These are phyloP conservation scores for Lepidurus couesii DNA, from an alignment of 1,140 invertebrate species.

Conservation along the genomic window DNA sequence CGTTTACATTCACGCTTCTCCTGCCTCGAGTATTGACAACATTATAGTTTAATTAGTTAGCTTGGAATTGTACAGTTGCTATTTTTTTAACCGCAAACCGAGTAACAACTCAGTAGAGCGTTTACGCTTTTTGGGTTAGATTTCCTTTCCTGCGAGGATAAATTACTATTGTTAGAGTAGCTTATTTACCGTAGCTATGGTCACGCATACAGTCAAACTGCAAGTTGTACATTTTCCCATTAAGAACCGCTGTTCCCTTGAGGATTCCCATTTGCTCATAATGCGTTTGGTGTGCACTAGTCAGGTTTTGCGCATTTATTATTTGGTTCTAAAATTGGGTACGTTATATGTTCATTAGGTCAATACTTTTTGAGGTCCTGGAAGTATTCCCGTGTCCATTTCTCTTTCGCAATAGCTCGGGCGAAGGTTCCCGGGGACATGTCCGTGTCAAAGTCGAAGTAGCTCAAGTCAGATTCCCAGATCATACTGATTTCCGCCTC, in stretches of 20 bases:
- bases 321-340: not conserved
- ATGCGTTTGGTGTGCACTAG: conserved; percentile 61
- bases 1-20: no score
- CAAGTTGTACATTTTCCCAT: conserved; percentile 48
- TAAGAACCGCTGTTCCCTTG: conserved; percentile 49
- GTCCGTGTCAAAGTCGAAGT: conserved; percentile 61
- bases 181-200: conserved; percentile 65
- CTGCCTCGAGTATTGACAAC: no score
- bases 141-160: no score
- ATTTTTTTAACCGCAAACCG: no score
- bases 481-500: conserved; percentile 43
- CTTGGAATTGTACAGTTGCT: no score
- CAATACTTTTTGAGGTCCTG: conserved; percentile 55
- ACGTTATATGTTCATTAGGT: conserved; percentile 33
- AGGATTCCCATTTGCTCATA: conserved; percentile 63
- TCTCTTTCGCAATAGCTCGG: conserved; percentile 56
- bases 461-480: conserved; percentile 44
- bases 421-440: conserved; percentile 55
- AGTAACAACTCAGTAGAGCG: no score
- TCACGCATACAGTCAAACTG: conserved; percentile 54
- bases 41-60: no score
- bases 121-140: no score
- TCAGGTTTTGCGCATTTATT: conserved; percentile 34
- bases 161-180: not conserved
- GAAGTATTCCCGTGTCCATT: conserved; percentile 61